These are phyloP conservation scores for Anthopleura xanthogrammica DNA, from an alignment of 92 coral and sea anemone species.

Conservation along the genomic window DNA sequence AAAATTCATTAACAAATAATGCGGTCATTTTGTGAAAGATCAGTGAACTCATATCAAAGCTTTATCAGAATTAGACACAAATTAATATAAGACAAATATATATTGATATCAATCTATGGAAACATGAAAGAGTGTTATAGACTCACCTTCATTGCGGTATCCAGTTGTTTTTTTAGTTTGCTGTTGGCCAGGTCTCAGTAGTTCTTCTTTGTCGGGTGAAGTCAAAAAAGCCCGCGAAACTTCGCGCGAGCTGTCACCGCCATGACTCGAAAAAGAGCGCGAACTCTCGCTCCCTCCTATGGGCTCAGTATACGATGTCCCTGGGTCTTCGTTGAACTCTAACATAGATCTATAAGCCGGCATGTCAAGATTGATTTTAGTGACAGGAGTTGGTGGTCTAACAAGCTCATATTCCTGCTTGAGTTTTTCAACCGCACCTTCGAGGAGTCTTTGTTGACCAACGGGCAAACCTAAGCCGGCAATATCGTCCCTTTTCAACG, in stretches of 20 bases:
- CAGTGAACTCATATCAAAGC: not conserved
- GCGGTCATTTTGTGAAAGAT: not conserved
- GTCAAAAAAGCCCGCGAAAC: slow-evolving; percentile 24
- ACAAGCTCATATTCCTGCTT: slow-evolving; percentile 86
- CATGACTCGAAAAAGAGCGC: slow-evolving; percentile 39
- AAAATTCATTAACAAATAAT: not conserved
- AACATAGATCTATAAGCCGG: slow-evolving; percentile 87
- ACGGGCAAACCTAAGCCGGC: slow-evolving; percentile 75
- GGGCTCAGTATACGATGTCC: slow-evolving; percentile 31
- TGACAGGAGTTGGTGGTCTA: slow-evolving; percentile 86
- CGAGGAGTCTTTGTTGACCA: slow-evolving; percentile 92
- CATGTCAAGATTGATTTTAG: slow-evolving; percentile 77
- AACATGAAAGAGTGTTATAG: not conserved
- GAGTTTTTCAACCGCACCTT: slow-evolving; percentile 88
- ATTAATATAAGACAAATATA: not conserved
- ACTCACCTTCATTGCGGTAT: slow-evolving; percentile 16
- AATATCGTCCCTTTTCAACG: slow-evolving; percentile 74
- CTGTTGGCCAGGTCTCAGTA: slow-evolving; percentile 16
- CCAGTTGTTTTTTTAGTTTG: slow-evolving; percentile 9
- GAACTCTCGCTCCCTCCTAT: slow-evolving; percentile 24
- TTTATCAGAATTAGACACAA: not conserved
- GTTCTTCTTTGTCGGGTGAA: slow-evolving; percentile 34
- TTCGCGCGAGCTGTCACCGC: slow-evolving; percentile 34
- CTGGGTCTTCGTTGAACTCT: slow-evolving; percentile 55
- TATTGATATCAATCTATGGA: not conserved